phyloP scores from a whole-genome alignment of 2,113 vertebrate genomes.

The Pelmatolapia mariae region DNA sequence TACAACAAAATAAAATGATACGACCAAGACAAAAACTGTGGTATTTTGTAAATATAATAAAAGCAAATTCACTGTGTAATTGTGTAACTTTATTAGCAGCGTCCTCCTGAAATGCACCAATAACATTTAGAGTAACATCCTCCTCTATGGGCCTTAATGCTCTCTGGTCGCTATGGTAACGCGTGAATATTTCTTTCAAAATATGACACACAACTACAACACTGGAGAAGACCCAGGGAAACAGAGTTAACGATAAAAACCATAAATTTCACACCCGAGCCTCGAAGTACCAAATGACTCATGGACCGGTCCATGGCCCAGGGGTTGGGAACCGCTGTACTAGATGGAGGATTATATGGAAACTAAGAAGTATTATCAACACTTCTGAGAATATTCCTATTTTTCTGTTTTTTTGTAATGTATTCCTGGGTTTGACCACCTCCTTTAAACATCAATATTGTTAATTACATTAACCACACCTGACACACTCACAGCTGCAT shows the following conservation, averaged over 20 bases:
- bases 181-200: background rate
- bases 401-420: accelerated
- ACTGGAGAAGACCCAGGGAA: background rate
- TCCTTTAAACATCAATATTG: background rate
- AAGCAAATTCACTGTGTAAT: background rate
- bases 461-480: background rate
- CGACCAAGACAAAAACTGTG: accelerated
- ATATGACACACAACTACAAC: background rate
- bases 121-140: accelerated
- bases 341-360: background rate
- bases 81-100: background rate
- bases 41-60: background rate
- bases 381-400: background rate
- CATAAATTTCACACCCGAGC: background rate
- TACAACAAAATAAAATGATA: background rate
- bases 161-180: background rate
- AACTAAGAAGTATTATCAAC: background rate
- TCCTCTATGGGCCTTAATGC: background rate
- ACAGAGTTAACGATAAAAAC: background rate
- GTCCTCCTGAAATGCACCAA: background rate
- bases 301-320: background rate
- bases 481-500: background rate
- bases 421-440: background rate
- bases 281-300: accelerated
- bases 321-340: background rate